Conservation (phyloP, 2,888 invertebrate genomes). For the Oligia strigilis region DNA sequence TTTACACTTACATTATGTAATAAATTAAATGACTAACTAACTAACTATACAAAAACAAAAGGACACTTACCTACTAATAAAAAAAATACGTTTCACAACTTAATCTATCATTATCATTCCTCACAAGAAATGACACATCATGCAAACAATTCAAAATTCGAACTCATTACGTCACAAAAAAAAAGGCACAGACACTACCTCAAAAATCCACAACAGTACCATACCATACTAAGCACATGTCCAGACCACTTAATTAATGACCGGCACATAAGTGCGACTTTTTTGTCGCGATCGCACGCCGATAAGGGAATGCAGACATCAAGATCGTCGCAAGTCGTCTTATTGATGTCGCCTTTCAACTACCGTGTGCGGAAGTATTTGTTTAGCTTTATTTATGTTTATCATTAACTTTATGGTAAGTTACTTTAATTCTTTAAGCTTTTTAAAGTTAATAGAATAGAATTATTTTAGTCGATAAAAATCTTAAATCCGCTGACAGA, state of each 20-base stretch:
- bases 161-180: constrained; percentile 54
- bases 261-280: constrained; percentile 78
- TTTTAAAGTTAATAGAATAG: background rate
- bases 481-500: background rate
- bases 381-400: constrained; percentile 65
- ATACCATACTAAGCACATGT: constrained; percentile 46
- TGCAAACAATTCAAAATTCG: constrained; percentile 8
- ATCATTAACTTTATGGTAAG: constrained; percentile 20
- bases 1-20: background rate
- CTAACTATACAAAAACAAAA: background rate
- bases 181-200: constrained; percentile 53
- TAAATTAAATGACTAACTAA: no score
- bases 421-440: background rate
- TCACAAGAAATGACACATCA: background rate
- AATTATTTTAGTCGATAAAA: background rate
- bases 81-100: background rate
- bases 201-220: constrained; percentile 57
- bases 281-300: constrained; percentile 72
- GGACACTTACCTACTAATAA: background rate
- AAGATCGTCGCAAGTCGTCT: constrained; percentile 79
- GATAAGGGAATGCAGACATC: constrained; percentile 85
- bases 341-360: constrained; percentile 85
- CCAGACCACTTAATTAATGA: constrained; percentile 85
- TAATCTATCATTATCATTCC: background rate
- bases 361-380: constrained; percentile 79